These are phyloP conservation scores for Sipha maydis DNA, from an alignment of 2,888 invertebrate species.

Conservation along the genomic window DNA sequence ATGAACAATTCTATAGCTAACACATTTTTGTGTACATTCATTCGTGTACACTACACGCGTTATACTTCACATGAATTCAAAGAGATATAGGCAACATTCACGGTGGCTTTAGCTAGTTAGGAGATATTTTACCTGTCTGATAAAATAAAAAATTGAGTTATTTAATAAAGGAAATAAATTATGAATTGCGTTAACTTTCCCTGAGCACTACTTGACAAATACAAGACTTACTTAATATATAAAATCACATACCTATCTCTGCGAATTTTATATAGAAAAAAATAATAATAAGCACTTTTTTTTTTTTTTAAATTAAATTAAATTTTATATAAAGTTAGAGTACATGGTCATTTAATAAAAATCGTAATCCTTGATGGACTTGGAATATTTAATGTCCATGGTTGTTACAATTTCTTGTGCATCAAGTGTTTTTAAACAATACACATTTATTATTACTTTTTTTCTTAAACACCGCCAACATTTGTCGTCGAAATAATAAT, in stretches of 20 bases:
- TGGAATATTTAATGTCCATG: not conserved
- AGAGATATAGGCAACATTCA: too few species aligned
- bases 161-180: too few species aligned
- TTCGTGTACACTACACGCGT: not conserved
- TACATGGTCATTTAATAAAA: not conserved
- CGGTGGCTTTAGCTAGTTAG: too few species aligned
- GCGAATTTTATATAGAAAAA: not conserved
- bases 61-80: not conserved
- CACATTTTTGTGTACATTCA: too few species aligned
- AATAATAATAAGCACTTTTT: too few species aligned
- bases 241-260: not conserved
- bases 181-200: too few species aligned
- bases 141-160: too few species aligned
- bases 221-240: not conserved
- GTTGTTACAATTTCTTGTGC: not conserved
- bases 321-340: too few species aligned
- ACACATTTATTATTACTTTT: not conserved
- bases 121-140: too few species aligned
- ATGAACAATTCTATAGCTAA: not conserved
- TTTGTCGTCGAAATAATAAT: not conserved
- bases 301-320: too few species aligned
- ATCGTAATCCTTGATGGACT: not conserved
- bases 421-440: not conserved
- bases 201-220: too few species aligned
- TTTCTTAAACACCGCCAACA: not conserved